phyloP scores from a whole-genome alignment of 2,113 vertebrate species.

The Rhipidura dahli region DNA sequence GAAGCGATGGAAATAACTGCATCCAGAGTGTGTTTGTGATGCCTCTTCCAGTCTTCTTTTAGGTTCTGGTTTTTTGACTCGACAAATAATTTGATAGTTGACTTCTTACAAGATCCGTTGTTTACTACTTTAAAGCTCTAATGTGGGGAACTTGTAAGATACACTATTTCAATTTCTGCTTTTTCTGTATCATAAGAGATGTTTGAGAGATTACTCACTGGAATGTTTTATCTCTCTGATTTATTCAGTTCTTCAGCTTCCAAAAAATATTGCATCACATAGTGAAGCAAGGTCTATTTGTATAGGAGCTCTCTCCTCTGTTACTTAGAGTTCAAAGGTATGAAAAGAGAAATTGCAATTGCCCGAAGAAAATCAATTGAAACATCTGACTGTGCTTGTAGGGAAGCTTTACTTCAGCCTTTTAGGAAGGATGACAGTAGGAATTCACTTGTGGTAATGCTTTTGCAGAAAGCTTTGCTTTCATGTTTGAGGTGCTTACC shows the following conservation, averaged over 20 bases:
- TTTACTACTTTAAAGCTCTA: background rate
- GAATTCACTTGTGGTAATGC: background rate
- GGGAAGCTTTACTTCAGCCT: background rate
- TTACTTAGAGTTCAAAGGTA: background rate
- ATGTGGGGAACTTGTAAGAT: background rate
- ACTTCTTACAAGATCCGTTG: background rate
- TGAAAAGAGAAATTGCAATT: background rate
- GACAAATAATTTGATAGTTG: background rate
- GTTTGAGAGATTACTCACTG: background rate
- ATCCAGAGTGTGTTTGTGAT: background rate
- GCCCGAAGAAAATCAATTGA: background rate
- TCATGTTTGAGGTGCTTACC: background rate
- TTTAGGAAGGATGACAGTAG: background rate
- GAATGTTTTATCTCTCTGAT: background rate
- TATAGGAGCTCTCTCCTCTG: background rate
- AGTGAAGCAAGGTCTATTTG: background rate
- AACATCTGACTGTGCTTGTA: background rate
- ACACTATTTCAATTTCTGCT: background rate
- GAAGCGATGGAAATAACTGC: background rate
- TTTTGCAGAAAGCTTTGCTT: background rate
- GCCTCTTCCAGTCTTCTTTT: background rate
- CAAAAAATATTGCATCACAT: background rate
- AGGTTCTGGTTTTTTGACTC: background rate
- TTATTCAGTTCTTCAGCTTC: background rate
- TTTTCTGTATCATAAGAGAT: background rate